A percentile compares a stretch with the other conserved stretches of the same genome.
Conservation (phyloP, 53 echinoderm and acorn worm genomes). For the Stichopus horrens region DNA sequence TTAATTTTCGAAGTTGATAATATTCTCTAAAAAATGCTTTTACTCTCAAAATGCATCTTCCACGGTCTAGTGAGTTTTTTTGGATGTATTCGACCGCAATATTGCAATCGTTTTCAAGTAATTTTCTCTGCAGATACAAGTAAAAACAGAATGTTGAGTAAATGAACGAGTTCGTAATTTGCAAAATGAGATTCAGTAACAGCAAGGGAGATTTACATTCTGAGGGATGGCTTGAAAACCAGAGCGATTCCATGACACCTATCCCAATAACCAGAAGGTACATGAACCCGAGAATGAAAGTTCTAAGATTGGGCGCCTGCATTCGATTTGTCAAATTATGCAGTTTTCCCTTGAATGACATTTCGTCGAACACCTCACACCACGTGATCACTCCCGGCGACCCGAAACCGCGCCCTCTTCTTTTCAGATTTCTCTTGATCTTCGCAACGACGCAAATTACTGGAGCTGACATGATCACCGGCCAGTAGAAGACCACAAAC, state of each 20-base stretch:
- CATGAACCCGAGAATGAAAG: neutral
- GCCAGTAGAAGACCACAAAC: slow-evolving; percentile 17
- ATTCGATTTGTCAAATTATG: neutral
- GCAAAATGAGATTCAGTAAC: neutral
- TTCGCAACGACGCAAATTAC: neutral
- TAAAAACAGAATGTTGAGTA: slow-evolving; percentile 14
- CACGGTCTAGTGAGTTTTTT: neutral
- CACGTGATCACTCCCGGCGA: neutral
- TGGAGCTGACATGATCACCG: neutral
- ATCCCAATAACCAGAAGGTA: neutral
- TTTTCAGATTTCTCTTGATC: neutral
- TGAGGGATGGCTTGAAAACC: neutral
- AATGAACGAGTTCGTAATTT: slow-evolving; percentile 5
- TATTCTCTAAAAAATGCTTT: neutral
- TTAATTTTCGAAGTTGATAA: slow-evolving; percentile 17
- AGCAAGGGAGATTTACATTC: neutral
- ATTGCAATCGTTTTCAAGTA: neutral
- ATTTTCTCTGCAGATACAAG: slow-evolving; percentile 10
- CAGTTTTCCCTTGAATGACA: neutral
- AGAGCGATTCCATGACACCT: neutral
- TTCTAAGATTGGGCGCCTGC: neutral
- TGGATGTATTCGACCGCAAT: neutral
- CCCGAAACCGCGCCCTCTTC: neutral
- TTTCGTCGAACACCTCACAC: neutral
- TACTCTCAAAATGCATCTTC: neutral